phyloP scores from a whole-genome alignment of 2,888 invertebrate genomes.

The Melieria picta region DNA sequence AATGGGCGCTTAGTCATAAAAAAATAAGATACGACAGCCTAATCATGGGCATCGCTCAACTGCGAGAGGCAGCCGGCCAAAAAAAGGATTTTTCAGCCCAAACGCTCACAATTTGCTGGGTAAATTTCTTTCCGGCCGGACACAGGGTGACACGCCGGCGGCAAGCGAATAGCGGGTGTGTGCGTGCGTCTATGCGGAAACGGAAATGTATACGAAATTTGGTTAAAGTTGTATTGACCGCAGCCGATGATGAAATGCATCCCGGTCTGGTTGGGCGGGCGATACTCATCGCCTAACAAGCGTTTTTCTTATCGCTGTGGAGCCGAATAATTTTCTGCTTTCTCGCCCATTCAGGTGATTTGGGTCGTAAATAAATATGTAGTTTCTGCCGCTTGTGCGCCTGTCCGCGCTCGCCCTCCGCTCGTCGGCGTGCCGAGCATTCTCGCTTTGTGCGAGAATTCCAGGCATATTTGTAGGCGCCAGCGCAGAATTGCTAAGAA shows the following conservation, averaged over 20 bases:
- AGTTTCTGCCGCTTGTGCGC: neutral
- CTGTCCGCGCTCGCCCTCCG: neutral
- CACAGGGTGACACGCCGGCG: neutral
- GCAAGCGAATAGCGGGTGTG: neutral
- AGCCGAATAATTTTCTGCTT: conserved; percentile 3
- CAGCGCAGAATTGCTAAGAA: neutral
- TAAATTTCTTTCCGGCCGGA: neutral
- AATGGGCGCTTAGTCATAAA: conserved; percentile 44
- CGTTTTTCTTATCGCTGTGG: conserved; percentile 12
- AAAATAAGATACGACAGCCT: conserved; percentile 33
- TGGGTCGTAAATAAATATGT: neutral
- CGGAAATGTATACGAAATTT: conserved; percentile 16
- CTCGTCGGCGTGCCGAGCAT: neutral
- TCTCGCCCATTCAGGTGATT: conserved; percentile 13
- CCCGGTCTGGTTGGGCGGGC: no score
- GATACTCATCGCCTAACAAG: neutral
- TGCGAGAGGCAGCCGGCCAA: neutral
- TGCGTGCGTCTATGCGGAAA: neutral
- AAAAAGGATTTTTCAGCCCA: neutral
- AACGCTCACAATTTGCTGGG: conserved; percentile 3
- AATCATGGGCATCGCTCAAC: conserved; percentile 31
- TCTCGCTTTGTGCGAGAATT: neutral
- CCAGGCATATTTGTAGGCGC: conserved; percentile 15
- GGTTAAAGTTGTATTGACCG: conserved; percentile 5
- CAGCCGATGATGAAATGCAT: neutral